Evolutionary conservation across 2,888 invertebrate species (phyloP), one percentile per base, ranked within the genome.

Genomic region (Sipha maydis): DNA sequence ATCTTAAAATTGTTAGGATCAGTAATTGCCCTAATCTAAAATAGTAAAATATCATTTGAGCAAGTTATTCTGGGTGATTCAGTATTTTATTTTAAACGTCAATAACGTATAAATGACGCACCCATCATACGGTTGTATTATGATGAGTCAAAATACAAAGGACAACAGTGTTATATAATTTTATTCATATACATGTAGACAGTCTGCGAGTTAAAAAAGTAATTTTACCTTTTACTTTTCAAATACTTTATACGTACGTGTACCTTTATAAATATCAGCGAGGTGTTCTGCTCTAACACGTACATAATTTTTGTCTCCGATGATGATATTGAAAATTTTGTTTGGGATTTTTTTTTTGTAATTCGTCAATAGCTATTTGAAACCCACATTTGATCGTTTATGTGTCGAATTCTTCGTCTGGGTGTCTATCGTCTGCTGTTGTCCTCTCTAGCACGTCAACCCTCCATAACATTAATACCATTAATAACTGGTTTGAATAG

Each of bases 401-500:
- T 48, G 80, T 73, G 80, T 88, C 80, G 80, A 48, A 80, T 88
- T 88, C 75, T 75, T 61, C 61, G 80, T 75, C 75, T 88, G 88
- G 88, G 88, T 88, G 88, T 88, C 88, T 80, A 75, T 85, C 34
- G 85, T 85, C 82, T 28, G 69, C 73, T 9, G 78, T 56, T 21
- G 54, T 78, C 54, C 75, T 28, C 41, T 73, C 73, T 67, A 79
- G 73, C 75, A n/a, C 73, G 88, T 88, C 88, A 88, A 88, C 88
- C 80, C 80, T 88, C 88, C 82, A 67, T 75, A 88, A 88, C 48
- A 69, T 67, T 61, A 41, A 77, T 85, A 77, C 67, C 75, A 79
- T 79, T 88, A 75, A 80, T 80, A 88, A 88, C 88, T 82, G 88
- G 88, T 88, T 88, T 82, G 73, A 56, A 73, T 80, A 56, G 73